Base-by-base conservation (phyloP, 2,888 invertebrate genomes). In the Drosophila multiciliata region DNA sequence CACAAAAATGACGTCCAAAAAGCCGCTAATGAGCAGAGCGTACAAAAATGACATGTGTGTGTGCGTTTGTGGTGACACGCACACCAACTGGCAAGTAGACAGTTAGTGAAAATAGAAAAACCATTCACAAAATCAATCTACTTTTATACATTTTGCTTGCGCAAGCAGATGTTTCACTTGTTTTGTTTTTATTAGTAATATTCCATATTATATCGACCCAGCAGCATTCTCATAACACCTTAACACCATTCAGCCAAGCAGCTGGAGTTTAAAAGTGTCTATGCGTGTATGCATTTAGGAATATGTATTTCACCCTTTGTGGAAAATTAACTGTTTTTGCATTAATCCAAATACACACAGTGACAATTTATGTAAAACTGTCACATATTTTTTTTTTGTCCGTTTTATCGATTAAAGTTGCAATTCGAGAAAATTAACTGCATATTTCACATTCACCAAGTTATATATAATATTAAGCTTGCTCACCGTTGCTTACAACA, bases 11-110 rank as follows among this genome's bases (percentile, higher is more conserved):
- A 87, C 83, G 77, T 85, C 67, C 67, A 60, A 87, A 83, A 78
- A 81, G 83, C 82, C 83, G 83, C 84, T 81, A 83, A 83, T 83
- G 78, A 86, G 73, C 66, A 66, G 17, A 65, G 64, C 32, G 69
- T 36, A 69, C 54, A 79, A 75, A 72, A 54, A 76, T 65, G 55
- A 75, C 33, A 65, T 52, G 15, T 62, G 45, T 45, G 36, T 32
- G 42, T 20, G 45, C 38, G 66, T 40, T 42, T 58, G 75, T 65
- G 45, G 57, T 59, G 62, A 64, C 66, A 63, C 62, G 33, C 55
- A 66, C 60, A 66, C 79, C 26, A 63, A 78, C 64, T 78, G 78
- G 66, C 66, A 73, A 63, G 40, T 48, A 55, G 32, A 49, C 52
- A 60, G 33, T 50, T 73, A 63, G 57, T 48, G 48, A 42, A 38